Conservation (phyloP, 2,113 vertebrate species). For the Cyprinus carpio region DNA sequence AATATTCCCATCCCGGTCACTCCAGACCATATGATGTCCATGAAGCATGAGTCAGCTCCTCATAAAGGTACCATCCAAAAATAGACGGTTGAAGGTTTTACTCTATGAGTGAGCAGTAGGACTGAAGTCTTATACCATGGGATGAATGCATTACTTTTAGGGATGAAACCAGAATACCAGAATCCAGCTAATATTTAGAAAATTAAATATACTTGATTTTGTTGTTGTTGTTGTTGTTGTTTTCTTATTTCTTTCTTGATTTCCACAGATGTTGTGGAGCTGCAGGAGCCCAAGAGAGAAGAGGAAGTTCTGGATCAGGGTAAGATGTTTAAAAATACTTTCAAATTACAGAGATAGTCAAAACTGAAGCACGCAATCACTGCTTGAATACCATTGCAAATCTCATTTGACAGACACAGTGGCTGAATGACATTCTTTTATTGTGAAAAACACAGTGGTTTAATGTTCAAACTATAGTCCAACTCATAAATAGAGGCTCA, state of each 20-base stretch:
- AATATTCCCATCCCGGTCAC: constrained; percentile 83
- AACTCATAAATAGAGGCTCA: not conserved
- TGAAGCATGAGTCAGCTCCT: constrained; percentile 75
- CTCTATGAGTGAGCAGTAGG: not conserved
- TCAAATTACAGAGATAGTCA: constrained; percentile 24
- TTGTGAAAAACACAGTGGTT: not conserved
- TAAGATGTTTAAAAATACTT: constrained; percentile 68
- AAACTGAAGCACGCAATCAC: not conserved
- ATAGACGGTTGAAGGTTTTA: too few relatives aligned
- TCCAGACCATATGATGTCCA: constrained; percentile 78
- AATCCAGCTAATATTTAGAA: not conserved
- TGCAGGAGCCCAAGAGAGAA: constrained; percentile 73
- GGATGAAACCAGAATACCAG: too few relatives aligned
- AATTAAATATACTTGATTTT: too few relatives aligned
- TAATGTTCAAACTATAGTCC: too few relatives aligned
- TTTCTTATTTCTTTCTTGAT: constrained; percentile 24
- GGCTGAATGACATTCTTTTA: not conserved
- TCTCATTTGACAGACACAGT: not conserved
- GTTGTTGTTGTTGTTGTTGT: not conserved
- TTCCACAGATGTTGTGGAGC: constrained; percentile 68
- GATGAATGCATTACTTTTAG: not conserved
- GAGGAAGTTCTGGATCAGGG: constrained; percentile 81
- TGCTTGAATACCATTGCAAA: not conserved
- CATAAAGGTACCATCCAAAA: constrained; percentile 75
- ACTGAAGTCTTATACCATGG: not conserved